Conservation (phyloP, 1,140 invertebrate genomes). For the Pogonognathellus flavescens region DNA sequence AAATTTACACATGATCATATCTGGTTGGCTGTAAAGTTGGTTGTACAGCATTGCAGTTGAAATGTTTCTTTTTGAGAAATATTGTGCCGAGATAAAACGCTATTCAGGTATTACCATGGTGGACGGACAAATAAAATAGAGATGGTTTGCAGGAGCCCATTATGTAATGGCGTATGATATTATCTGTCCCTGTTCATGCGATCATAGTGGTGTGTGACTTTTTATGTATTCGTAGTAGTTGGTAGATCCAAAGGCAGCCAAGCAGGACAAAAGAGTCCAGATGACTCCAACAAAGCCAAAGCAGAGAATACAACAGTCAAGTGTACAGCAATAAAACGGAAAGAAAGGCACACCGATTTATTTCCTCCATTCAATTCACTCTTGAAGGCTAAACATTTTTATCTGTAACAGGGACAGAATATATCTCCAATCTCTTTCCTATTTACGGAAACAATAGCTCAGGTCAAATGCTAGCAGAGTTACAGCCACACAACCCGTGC, state of each 20-base stretch:
- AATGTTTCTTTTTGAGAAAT: too few relatives aligned
- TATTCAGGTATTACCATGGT: too few relatives aligned
- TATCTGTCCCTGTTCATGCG: not conserved
- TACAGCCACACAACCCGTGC: not conserved
- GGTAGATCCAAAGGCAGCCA: not conserved
- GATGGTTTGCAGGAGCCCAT: too few relatives aligned
- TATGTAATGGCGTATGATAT: not conserved
- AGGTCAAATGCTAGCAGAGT: not conserved
- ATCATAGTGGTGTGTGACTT: not conserved
- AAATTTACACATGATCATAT: too few relatives aligned
- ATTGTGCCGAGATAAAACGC: too few relatives aligned
- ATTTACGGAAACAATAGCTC: constrained; percentile 45
- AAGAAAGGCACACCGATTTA: constrained; percentile 39
- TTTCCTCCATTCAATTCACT: constrained; percentile 43
- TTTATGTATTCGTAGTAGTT: not conserved
- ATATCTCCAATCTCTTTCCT: constrained; percentile 27
- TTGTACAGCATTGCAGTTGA: too few relatives aligned
- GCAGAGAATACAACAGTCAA: not conserved
- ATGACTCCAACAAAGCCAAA: not conserved
- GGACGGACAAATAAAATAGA: too few relatives aligned
- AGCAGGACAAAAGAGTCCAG: not conserved
- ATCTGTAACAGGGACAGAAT: constrained; percentile 2
- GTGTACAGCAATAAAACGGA: constrained; percentile 21
- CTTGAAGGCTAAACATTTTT: not conserved
- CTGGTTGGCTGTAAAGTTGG: too few relatives aligned